Percentiles rank a stretch among this genome's conserved stretches.
Evolutionary conservation across 2,888 invertebrate genomes (phyloP).

Genomic region (Amphipoea oculea): DNA sequence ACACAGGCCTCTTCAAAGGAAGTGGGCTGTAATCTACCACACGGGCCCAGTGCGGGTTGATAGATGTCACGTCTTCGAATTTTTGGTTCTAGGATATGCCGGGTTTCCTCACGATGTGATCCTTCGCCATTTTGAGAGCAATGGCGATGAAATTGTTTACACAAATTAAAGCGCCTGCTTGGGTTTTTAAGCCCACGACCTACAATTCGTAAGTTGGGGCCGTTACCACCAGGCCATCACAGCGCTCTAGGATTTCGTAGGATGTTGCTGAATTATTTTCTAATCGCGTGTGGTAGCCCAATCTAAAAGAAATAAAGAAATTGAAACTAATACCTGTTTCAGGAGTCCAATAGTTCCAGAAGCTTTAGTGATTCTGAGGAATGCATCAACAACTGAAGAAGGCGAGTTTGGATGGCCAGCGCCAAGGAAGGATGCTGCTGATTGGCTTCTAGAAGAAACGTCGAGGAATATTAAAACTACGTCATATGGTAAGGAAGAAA

Average conservation of each 20-base stretch:
- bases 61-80: background rate
- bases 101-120: background rate
- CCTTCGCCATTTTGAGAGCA: background rate
- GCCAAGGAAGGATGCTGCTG: slow-evolving; percentile 91
- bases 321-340: slow-evolving; percentile 50
- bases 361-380: slow-evolving; percentile 90
- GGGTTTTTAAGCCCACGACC: background rate
- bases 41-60: background rate
- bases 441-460: slow-evolving; percentile 92
- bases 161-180: background rate
- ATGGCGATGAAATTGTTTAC: background rate
- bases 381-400: slow-evolving; percentile 92
- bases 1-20: background rate
- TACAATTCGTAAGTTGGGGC: background rate
- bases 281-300: background rate
- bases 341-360: slow-evolving; percentile 90
- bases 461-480: slow-evolving; percentile 90
- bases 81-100: background rate
- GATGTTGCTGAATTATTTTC: background rate
- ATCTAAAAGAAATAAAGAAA: background rate
- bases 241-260: background rate
- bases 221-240: background rate
- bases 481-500: slow-evolving; percentile 81
- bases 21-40: background rate
- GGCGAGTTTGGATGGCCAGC: slow-evolving; percentile 93